Base-by-base conservation (phyloP, 2,888 invertebrate genomes). In the Trissolcus brochymenae region DNA sequence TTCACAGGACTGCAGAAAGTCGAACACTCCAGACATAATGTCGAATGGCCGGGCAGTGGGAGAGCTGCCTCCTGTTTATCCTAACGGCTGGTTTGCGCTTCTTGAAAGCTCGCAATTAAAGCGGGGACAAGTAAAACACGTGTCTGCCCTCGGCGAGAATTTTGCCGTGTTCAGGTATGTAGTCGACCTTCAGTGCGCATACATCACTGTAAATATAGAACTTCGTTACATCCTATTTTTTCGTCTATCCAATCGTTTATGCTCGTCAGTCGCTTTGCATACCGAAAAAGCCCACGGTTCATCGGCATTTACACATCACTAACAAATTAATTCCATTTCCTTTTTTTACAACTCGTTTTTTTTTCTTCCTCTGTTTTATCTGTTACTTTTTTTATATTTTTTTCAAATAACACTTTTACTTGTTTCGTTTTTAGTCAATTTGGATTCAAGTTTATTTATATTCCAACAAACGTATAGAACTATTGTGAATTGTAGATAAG, bases 61-160 rank as follows among this genome's bases (percentile, higher is more conserved):
- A 0, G 90, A 91, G 0, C 86, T 95, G 2, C 96, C 96, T 0
- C 96, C 96, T 0, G 95, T 95, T 0, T 97, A 92, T 86, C 97
- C 97, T 0, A 97, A 97, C 84, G 97, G 97, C 0, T 97, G 97
- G 97, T 96, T 94, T 82, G 93, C 92, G 0, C 86, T 97, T 1
- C 89, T 93, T 0, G 96, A 96, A 85, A 94, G 94, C 2, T 88
- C 90, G 6, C 90, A 92, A 0, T 84, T 96, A 16, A 90, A 88
- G 46, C 82, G 85, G 0, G 91, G 92, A 0, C 90, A 91, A 56
- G 93, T 93, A 0, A 88, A 90, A 6, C 91, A 93, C 70, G 91
- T 94, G 0, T 91, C 93, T 59, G 93, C 92, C 29, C 87, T 96
- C 25, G 96, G 95, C 64, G 84, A 85, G 76, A 88, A 88, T 78